Base-by-base conservation (phyloP, 2,113 vertebrate genomes). In the Mionectes macconnelli region DNA sequence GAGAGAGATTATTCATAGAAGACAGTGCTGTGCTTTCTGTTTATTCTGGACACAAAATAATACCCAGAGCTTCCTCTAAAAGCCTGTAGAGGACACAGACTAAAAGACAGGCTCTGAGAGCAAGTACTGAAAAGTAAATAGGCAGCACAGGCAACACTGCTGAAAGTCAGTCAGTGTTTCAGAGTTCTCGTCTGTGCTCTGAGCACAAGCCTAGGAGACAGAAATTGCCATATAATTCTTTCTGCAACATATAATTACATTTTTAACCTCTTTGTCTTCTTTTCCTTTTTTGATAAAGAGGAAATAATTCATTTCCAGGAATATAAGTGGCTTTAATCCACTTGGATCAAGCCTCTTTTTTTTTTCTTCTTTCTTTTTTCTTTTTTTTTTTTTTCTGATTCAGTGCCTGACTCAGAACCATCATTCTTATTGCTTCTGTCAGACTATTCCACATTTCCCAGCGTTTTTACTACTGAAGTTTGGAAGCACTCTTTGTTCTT, bases 401-500 rank as follows among this genome's bases (percentile, higher is more conserved):
- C 89, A 77, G 55, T 77, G 90, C 79, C 89, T 94, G 88, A 96
- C 60, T 92, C 83, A 95, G 56, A 96, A 86, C 56, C 88, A 92
- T 95, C 76, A 90, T 74, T 97, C 88, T 90, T 96, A 49, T 4
- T 77, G 74, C 76, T 91, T 89, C 73, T 93, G 85, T 92, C 88
- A 96, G 83, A 93, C 85, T 72, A 94, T 57, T 79, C 76, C 83
- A 94, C 85, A 87, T 90, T 93, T 96, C 96, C 76, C 76, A 64
- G 85, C 56, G 92, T 94, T 93, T 96, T 93, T 80, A 92, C 93
- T 82, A 68, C 37, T 68, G 88, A 88, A 93, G 56, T 87, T 84
- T 94, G 93, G 96, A 95, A 93, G 92, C 56, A 94, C 56, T 94
- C 83, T 92, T 94, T 96, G 84, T 95, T 96, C 93, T 74, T 86